Base-by-base conservation (phyloP, 2,888 invertebrate genomes). In the Agrotis ipsilon region DNA sequence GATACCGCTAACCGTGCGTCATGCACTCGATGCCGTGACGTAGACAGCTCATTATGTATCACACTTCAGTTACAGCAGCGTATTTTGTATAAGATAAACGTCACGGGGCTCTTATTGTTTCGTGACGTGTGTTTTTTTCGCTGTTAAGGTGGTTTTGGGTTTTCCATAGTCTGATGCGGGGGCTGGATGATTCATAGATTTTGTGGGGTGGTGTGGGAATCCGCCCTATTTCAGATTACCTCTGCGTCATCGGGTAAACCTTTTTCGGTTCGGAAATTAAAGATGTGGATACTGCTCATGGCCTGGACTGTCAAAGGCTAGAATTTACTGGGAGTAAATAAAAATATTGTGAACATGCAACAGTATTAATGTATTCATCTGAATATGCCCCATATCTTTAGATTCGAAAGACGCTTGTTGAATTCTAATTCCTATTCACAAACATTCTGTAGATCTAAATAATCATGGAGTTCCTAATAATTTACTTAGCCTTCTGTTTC, bases 1-100 rank as follows among this genome's bases (percentile, higher is more conserved):
- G 88, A 90, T 91, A 88, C 86, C 86, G 85, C 82, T 84, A 86
- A 86, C 83, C 85, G 89, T 93, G 91, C 92, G 93, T 93, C 93
- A 92, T 89, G 85, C 85, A 86, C 89, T 90, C 83, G 85, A 87
- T 82, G 76, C 77, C 73, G 85, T 89, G 89, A 91, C 89, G 89
- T 86, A 75, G 86, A 67, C 87, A 54, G 80, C 78, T 84, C 85
- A 84, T 83, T 83, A 77, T 81, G 63, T 76, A 68, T 76, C 70
- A 80, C 78, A 81, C 77, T 82, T 81, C 81, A 82, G 77, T 81
- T 80, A 79, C 77, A 76, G 70, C 65, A 52, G 48, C 59, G 72
- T 83, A 72, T 81, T 75, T 81, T 72, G 46, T 39, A 46, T 63
- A 32, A 64, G 61, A 76, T 77, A 76, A 76, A 70, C 67, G 70